Base-by-base conservation (phyloP, 35 echinoderm and acorn worm species). In the Acanthaster planci region DNA sequence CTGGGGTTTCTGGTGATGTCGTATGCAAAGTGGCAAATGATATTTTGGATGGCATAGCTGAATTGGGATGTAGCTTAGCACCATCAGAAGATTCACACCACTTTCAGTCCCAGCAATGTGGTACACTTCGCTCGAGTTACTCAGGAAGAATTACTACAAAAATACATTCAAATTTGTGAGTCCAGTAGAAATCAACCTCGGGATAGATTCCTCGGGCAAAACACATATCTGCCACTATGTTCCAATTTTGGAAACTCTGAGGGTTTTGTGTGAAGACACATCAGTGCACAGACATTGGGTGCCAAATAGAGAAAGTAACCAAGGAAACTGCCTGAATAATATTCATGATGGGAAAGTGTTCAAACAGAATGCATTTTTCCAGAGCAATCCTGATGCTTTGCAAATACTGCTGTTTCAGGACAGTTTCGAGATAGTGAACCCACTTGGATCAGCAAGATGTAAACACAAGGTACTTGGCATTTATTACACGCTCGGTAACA, bases 391-490 rank as follows among this genome's bases (percentile, higher is more conserved):
- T 22, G 54, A n/a, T 93, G 34, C 85, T 89, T 53, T 52, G 38
- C 53, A 44, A 85, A 54, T 23, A 89, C 39, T 67, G 18, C 60
- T 67, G 18, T 67, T n/a, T 67, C 60, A 67, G 60, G 60, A 93
- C 78, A 37, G 67, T 37, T 88, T 93, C 60, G 90, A 88, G 37
- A 52, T 87, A 2, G 75, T 50, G 14, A 93, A 93, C 78, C 91
- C 91, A 17, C 38, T 93, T 10, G 90, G 84, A 37, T 86, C 84
- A 3, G 58, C 40, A 19, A 93, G 79, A 40, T 87, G 60, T 19
- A 87, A 93, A 40, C 90, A 93, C 35, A 93, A 93, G 78, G 52
- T 93, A 47, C 35, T 93, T 10, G 90, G 60, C 87, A 67, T 93
- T 32, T 93, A 93, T 58, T 54, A 84, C 29, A 87, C 90, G 29